Percentiles rank a stretch among this genome's conserved stretches.
Evolutionary conservation across 2,888 invertebrate species (phyloP).

Genomic region (Anoplius nigerrimus): DNA sequence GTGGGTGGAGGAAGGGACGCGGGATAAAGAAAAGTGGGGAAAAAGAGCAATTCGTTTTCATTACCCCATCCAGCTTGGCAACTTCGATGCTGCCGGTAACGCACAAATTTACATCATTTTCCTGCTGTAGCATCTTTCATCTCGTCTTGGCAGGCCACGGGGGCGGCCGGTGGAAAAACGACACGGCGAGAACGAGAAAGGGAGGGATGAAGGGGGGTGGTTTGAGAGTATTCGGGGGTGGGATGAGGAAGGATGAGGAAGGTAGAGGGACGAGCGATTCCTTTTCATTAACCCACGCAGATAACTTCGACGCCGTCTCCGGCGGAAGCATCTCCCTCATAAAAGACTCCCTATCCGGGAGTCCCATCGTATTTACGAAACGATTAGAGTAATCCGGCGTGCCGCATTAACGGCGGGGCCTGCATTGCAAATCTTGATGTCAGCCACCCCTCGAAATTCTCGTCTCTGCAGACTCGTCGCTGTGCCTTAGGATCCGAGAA

Average conservation of each 20-base stretch:
- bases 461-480: too few species aligned
- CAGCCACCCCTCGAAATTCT: too few species aligned
- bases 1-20: neutral
- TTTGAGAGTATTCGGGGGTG: too few species aligned
- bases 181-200: neutral
- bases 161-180: neutral
- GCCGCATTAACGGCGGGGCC: too few species aligned
- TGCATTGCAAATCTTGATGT: too few species aligned
- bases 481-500: too few species aligned
- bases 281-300: slow-evolving; percentile 44
- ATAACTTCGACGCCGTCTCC: neutral
- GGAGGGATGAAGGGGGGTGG: slow-evolving; percentile 17
- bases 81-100: slow-evolving; percentile 51
- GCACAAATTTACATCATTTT: slow-evolving; percentile 55
- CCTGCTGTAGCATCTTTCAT: slow-evolving; percentile 34
- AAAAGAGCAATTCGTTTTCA: slow-evolving; percentile 56
- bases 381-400: too few species aligned
- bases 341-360: too few species aligned
- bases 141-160: slow-evolving; percentile 28
- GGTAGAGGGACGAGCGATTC: slow-evolving; percentile 39
- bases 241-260: too few species aligned
- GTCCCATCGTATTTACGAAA: too few species aligned
- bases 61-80: slow-evolving; percentile 43
- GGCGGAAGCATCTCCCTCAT: too few species aligned
- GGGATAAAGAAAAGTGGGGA: slow-evolving; percentile 38